Percentiles rank a stretch among this genome's conserved stretches.
These are phyloP conservation scores for Xestia c-nigrum DNA, from an alignment of 2,888 invertebrate genomes.

Conservation along the genomic window DNA sequence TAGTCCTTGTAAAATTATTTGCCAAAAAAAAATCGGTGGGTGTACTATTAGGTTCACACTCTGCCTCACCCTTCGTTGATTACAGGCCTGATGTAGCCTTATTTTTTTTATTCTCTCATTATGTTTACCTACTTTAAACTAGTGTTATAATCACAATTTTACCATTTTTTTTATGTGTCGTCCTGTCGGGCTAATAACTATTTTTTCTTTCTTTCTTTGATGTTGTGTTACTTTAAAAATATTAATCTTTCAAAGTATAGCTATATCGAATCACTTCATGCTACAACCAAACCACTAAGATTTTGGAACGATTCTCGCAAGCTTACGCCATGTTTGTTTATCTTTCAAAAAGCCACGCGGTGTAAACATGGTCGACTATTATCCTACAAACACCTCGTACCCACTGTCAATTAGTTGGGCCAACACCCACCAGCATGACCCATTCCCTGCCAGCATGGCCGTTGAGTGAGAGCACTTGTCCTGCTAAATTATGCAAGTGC, in stretches of 20 bases:
- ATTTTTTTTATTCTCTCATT: too few relatives aligned
- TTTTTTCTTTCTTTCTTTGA: too few relatives aligned
- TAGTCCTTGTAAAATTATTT: too few relatives aligned
- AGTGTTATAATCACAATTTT: too few relatives aligned
- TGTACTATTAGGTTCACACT: too few relatives aligned
- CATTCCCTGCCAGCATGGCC: slow-evolving; percentile 14
- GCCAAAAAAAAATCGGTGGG: too few relatives aligned
- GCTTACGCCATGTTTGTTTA: slow-evolving; percentile 66
- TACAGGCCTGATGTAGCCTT: too few relatives aligned
- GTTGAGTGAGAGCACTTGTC: slow-evolving; percentile 35
- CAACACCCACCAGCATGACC: slow-evolving; percentile 23
- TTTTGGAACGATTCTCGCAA: not conserved
- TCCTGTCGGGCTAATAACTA: too few relatives aligned
- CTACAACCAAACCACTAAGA: not conserved
- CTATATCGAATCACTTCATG: not conserved
- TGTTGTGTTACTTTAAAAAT: not conserved
- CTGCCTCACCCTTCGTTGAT: too few relatives aligned
- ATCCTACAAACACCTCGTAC: slow-evolving; percentile 72
- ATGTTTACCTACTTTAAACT: too few relatives aligned
- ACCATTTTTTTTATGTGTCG: too few relatives aligned
- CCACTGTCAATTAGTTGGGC: slow-evolving; percentile 37
- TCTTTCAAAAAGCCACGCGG: slow-evolving; percentile 77
- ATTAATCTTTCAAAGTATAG: not conserved
- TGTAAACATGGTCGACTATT: slow-evolving; percentile 75
- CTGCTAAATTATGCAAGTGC: slow-evolving; percentile 51